Conservation (phyloP, 1,140 invertebrate genomes). For the Pteromalus puparum region DNA sequence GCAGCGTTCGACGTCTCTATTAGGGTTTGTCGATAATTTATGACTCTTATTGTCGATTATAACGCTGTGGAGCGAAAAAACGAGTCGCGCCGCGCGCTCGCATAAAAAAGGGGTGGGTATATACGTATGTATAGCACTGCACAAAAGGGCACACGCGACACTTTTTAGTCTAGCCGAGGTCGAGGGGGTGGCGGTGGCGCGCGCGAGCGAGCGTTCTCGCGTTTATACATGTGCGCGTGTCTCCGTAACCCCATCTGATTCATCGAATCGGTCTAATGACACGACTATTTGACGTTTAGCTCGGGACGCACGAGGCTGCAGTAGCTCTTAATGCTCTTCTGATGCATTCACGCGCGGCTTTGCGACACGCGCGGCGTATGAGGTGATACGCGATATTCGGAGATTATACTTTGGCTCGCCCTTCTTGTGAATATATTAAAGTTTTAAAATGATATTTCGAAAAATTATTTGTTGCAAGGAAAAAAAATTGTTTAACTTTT, state of each 20-base stretch:
- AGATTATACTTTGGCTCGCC: not conserved
- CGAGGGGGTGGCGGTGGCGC: conserved; percentile 56
- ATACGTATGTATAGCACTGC: conserved; percentile 51
- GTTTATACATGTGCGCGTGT: conserved; percentile 14
- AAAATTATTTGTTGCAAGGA: not conserved
- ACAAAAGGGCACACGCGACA: conserved; percentile 67
- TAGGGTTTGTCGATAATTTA: conserved; percentile 74
- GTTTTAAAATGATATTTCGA: not conserved
- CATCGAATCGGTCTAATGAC: conserved; percentile 70
- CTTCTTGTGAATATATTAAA: not conserved
- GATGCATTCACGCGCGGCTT: conserved; percentile 18
- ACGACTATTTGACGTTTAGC: conserved; percentile 66
- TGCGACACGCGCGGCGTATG: not conserved
- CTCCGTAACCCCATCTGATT: conserved; percentile 67
- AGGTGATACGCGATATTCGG: not conserved
- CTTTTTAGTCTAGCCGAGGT: conserved; percentile 62
- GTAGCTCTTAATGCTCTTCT: conserved; percentile 14
- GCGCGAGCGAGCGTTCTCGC: conserved; percentile 14
- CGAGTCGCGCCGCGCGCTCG: conserved; percentile 43
- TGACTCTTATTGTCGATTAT: conserved; percentile 73
- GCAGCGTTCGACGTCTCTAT: conserved; percentile 69
- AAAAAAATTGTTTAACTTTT: not conserved
- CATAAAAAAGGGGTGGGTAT: conserved; percentile 9
- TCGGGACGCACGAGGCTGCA: conserved; percentile 2
- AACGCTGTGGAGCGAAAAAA: conserved; percentile 61